Conservation (phyloP, 2,113 vertebrate species). For the Tenebrosternarchus preto region DNA sequence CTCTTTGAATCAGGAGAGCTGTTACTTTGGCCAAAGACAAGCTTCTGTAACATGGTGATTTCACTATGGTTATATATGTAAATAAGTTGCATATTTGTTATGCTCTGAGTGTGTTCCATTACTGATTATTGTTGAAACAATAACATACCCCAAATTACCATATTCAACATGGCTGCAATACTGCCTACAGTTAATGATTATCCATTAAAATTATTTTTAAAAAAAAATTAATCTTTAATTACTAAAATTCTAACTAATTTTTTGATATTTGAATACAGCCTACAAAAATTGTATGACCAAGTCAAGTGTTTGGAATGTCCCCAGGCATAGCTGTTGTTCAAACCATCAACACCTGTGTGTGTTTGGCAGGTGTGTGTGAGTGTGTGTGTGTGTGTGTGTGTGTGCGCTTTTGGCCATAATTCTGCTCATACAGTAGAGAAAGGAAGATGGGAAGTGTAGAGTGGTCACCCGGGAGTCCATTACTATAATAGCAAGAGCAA, state of each 20-base stretch:
- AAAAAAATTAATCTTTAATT: background rate
- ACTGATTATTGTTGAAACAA: background rate
- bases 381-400: too few species aligned
- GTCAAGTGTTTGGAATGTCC: background rate
- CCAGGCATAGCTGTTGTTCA: background rate
- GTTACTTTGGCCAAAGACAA: background rate
- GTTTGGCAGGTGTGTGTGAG: too few species aligned
- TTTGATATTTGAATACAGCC: slow-evolving; percentile 3
- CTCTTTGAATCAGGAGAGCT: background rate
- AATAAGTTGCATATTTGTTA: slow-evolving; percentile 9
- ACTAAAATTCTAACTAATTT: background rate
- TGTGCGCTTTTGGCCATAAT: too few species aligned
- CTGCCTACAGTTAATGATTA: background rate
- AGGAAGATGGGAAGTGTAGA: background rate
- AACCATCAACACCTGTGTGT: slow-evolving; percentile 32
- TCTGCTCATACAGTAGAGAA: background rate
- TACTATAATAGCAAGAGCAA: background rate
- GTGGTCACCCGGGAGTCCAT: background rate
- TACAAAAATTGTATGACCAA: background rate
- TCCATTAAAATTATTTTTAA: too few species aligned
- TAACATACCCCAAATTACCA: background rate
- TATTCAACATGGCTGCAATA: background rate
- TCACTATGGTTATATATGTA: background rate
- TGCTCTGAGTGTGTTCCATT: background rate
- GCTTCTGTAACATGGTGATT: background rate